phyloP scores from a whole-genome alignment of 2,113 vertebrate species.

The Syrmaticus mikado region DNA sequence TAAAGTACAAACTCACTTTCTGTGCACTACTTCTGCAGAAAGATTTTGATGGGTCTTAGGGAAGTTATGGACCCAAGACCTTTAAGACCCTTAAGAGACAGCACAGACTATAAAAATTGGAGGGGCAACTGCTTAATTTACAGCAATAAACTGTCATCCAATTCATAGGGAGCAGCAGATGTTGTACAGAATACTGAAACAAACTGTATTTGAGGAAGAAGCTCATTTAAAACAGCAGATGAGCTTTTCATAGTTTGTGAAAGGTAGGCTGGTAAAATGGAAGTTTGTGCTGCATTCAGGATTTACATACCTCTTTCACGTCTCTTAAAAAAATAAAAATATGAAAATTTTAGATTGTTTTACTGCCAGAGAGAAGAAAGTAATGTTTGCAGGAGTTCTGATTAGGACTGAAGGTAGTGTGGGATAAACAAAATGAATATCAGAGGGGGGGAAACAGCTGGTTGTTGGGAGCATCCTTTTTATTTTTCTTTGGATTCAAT shows the following conservation, averaged over 20 bases:
- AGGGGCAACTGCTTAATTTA: neutral
- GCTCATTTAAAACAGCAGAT: neutral
- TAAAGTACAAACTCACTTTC: neutral
- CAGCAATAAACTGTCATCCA: neutral
- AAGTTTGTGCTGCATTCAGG: neutral
- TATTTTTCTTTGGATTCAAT: neutral
- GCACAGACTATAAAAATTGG: neutral
- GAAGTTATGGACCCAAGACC: neutral
- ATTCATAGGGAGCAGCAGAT: neutral
- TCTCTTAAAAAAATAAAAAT: neutral
- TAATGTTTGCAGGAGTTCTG: neutral
- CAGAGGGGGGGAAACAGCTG: neutral
- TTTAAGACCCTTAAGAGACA: neutral
- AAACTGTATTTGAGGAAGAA: neutral
- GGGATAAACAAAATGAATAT: neutral
- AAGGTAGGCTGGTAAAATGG: neutral
- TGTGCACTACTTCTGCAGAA: neutral
- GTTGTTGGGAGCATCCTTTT: neutral
- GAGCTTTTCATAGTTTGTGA: neutral
- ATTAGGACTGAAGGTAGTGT: neutral
- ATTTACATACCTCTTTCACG: neutral
- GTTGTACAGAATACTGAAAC: neutral
- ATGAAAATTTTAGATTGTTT: neutral
- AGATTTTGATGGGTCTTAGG: neutral
- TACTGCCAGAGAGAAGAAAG: neutral